A percentile compares a stretch with the other conserved stretches of the same genome.
phyloP scores from a whole-genome alignment of 2,113 vertebrate species.

The Plotosus lineatus region DNA sequence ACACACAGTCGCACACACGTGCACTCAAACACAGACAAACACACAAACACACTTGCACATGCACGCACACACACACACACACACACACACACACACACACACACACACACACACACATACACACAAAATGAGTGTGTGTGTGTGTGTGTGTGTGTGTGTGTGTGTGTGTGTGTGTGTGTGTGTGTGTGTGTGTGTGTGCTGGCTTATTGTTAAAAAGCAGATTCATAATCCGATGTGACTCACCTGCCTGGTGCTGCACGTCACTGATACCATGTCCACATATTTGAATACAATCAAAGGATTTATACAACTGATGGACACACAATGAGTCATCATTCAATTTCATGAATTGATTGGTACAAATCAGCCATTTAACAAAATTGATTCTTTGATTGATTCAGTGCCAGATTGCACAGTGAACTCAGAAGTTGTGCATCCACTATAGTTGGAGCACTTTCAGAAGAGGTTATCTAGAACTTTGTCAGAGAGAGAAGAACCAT shows the following conservation, averaged over 20 bases:
- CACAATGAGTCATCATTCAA: neutral
- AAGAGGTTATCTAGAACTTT: neutral
- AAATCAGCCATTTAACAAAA: neutral
- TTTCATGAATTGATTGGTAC: neutral
- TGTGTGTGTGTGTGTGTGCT: neutral
- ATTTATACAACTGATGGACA: constrained; percentile 22
- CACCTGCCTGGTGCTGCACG: neutral
- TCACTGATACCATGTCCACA: neutral
- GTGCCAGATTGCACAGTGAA: neutral
- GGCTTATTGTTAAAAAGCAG: constrained; percentile 25
- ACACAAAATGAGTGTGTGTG: too few species aligned
- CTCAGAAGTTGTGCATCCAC: neutral
- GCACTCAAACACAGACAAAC: too few species aligned
- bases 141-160: neutral
- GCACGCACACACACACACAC: too few species aligned
- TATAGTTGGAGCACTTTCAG: too few species aligned
- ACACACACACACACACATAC: too few species aligned
- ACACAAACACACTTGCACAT: too few species aligned
- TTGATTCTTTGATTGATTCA: neutral
- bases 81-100: too few species aligned
- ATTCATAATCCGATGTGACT: constrained; percentile 20
- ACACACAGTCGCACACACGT: too few species aligned
- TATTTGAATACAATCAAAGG: constrained; percentile 19
- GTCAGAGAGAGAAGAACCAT: neutral
- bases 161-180: neutral